A percentile compares a stretch with the other conserved stretches of the same genome.
These are phyloP conservation scores for Coreoperca whiteheadi DNA, from an alignment of 2,113 vertebrate genomes.

Conservation along the genomic window DNA sequence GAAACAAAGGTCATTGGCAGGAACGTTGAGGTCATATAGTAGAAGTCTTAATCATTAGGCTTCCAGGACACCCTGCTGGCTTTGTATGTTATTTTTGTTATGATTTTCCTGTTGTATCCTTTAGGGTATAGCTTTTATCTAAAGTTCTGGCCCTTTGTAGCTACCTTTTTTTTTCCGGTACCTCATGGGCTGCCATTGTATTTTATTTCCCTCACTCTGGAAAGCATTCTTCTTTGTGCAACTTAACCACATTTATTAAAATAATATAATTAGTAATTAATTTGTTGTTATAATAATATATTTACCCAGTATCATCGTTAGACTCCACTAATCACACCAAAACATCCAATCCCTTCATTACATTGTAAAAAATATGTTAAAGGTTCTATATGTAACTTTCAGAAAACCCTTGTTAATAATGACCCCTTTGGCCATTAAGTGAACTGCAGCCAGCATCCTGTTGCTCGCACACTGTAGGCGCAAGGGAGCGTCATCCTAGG, in stretches of 20 bases:
- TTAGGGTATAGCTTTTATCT: neutral
- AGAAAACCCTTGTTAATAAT: no score
- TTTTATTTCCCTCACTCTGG: neutral
- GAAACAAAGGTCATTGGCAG: neutral
- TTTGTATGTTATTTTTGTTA: neutral
- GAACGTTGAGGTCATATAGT: neutral
- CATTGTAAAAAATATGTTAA: neutral
- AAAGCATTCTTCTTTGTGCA: neutral
- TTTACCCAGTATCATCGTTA: no score
- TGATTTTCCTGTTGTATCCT: neutral
- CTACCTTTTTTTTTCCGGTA: neutral
- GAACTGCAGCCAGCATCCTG: no score
- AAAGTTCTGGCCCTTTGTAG: neutral
- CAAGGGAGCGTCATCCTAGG: no score
- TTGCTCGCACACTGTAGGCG: no score
- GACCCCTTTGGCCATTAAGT: no score
- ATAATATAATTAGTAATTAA: neutral
- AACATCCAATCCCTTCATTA: neutral
- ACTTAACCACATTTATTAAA: neutral
- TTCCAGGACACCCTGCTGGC: neutral
- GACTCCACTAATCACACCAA: neutral
- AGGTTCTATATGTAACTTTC: no score
- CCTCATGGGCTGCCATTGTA: neutral
- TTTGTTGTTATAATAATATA: neutral
- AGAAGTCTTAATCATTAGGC: neutral